phyloP scores from a whole-genome alignment of 2,888 invertebrate genomes.

The Phytoseiulus persimilis region DNA sequence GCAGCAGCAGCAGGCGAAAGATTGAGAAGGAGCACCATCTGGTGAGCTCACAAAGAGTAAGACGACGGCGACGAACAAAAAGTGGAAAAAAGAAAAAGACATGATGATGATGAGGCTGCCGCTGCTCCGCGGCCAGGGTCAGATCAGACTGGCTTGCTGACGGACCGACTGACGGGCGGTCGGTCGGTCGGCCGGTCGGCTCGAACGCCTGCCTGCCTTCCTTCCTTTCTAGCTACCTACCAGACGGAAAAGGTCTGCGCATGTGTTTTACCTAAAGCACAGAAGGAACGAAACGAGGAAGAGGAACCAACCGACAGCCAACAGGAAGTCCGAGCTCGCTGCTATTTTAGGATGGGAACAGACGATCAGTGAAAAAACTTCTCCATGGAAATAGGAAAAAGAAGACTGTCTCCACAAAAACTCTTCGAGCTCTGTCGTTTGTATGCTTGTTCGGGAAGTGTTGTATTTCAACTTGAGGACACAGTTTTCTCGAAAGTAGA shows the following conservation, averaged over 20 bases:
- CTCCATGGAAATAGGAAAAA: background rate
- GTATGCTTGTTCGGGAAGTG: background rate
- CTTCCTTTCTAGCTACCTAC: background rate
- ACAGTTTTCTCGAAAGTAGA: background rate
- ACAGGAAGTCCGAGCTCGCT: background rate
- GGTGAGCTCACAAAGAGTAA: background rate
- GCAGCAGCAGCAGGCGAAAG: background rate
- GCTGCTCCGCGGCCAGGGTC: background rate
- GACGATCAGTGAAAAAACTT: background rate
- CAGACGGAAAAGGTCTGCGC: background rate
- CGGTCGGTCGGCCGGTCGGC: background rate
- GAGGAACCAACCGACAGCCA: background rate
- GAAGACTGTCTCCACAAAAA: background rate
- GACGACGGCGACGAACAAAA: slow-evolving; percentile 5
- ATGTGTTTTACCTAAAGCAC: background rate
- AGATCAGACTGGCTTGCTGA: background rate
- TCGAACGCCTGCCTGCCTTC: background rate
- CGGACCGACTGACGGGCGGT: background rate
- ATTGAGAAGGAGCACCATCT: slow-evolving; percentile 5
- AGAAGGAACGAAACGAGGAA: background rate
- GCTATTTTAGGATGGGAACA: background rate
- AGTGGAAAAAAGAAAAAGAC: slow-evolving; percentile 5
- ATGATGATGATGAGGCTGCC: background rate
- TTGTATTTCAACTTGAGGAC: background rate
- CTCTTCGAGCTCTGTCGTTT: background rate